phyloP scores from a whole-genome alignment of 2,113 vertebrate genomes.

The Pogonocichla stellata region DNA sequence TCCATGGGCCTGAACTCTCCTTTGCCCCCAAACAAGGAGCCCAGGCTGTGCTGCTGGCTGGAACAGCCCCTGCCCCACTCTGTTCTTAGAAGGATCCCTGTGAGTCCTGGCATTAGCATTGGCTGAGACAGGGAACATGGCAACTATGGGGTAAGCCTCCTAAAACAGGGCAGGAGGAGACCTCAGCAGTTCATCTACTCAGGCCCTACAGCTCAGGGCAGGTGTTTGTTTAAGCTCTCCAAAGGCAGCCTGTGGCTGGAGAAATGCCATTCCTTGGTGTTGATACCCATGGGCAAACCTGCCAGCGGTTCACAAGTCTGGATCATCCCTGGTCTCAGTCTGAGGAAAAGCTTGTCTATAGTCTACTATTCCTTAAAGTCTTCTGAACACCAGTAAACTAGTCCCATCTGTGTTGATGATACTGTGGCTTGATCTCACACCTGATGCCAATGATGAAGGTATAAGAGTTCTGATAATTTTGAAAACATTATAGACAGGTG shows the following conservation, averaged over 20 bases:
- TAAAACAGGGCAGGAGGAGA: not conserved
- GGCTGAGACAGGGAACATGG: not conserved
- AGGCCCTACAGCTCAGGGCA: not conserved
- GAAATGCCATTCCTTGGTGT: not conserved
- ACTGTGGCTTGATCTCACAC: not conserved
- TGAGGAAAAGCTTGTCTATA: not conserved
- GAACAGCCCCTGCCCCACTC: not conserved
- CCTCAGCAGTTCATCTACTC: not conserved
- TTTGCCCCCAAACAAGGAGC: not conserved
- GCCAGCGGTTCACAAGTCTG: not conserved
- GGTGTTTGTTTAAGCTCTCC: not conserved
- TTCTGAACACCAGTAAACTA: not conserved
- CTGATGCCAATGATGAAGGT: not conserved
- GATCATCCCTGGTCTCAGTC: not conserved
- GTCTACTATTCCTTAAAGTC: not conserved
- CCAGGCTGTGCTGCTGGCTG: not conserved
- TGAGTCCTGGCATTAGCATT: not conserved
- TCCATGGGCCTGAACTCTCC: not conserved
- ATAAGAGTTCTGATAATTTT: not conserved
- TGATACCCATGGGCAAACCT: not conserved
- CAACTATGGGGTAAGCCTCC: not conserved
- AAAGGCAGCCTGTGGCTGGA: not conserved
- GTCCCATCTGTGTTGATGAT: not conserved
- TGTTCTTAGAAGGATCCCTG: not conserved
- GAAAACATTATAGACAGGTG: not conserved